Conservation (phyloP, 2,113 vertebrate genomes). For the Oplegnathus fasciatus region DNA sequence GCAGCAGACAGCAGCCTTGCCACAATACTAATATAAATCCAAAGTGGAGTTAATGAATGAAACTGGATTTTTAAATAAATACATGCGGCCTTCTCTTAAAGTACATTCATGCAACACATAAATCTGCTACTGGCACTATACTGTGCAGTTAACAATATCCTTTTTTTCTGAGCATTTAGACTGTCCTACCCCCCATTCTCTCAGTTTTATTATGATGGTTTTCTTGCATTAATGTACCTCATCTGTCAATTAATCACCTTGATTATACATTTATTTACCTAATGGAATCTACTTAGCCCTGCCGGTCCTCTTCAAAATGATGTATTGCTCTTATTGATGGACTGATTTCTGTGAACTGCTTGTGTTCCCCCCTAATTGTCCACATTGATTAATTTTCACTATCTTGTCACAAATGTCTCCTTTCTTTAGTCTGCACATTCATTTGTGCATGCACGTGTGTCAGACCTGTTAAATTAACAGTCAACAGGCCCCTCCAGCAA, state of each 20-base stretch:
- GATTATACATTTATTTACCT: constrained; percentile 87
- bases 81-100: background rate
- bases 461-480: constrained; percentile 22
- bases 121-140: constrained; percentile 2
- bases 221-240: constrained; percentile 75
- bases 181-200: constrained; percentile 42
- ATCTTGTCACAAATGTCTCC: constrained; percentile 80
- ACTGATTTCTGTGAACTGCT: constrained; percentile 80
- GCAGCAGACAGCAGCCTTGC: constrained; percentile 19
- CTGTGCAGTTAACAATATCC: background rate
- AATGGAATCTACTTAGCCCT: constrained; percentile 79
- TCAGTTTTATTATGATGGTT: constrained; percentile 64
- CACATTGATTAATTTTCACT: constrained; percentile 82
- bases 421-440: constrained; percentile 32
- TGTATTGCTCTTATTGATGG: constrained; percentile 84
- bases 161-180: background rate
- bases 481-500: background rate
- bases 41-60: constrained; percentile 35
- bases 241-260: constrained; percentile 85
- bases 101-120: constrained; percentile 7
- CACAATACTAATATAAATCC: constrained; percentile 30
- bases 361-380: constrained; percentile 83
- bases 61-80: constrained; percentile 29
- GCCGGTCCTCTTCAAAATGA: constrained; percentile 80
- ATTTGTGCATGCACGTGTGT: constrained; percentile 9